Evolutionary conservation across 1,140 invertebrate species (phyloP), one percentile per base, ranked within the genome.

Genomic region (Anastrepha ludens): DNA sequence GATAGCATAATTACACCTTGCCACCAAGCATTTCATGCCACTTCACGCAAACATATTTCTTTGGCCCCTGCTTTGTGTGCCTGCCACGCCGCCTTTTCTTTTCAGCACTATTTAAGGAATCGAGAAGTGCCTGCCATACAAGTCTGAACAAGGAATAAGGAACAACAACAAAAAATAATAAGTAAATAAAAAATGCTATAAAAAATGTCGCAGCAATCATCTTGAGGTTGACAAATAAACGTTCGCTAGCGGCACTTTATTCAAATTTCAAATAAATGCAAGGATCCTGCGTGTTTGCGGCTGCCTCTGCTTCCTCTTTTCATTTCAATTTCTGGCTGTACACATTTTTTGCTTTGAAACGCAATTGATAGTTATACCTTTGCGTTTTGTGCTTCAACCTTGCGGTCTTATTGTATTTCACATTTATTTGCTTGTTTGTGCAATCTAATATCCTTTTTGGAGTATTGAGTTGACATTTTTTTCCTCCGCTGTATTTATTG

Each of bases 401-500:
- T 67, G 9, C 2, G 7, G 9, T 39, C 4, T 74, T 74, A 74
- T 74, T 67, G 41, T 74, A 74, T 47, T n/a, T 13, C 13, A 3
- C 67, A 41, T 39, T 74, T 74, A 47, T 5, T 17, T 15, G 67
- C 41, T 74, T 74, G 67, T 74, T 74, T 47, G 67, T 74, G 67
- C 67, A 74, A 74, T 74, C 67, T 74, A 74, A 74, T 74, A 74
- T 74, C 67, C 67, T 74, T 74, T 47, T 17, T 74, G 67, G 41
- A 13, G 39, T 44, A 74, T 74, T 47, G 67, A 11, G 67, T 74
- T 74, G 67, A 74, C 67, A 74, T 74, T 74, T 74, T 74, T 74
- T 74, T 1, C 67, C 41, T 74, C 4, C 41, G 67, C 39, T 39
- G 13, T 17, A 15, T 44, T 74, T 70, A 17, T 74, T 74, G 67